phyloP scores from a whole-genome alignment of 2,888 invertebrate genomes.

The Drosophila ustulata region DNA sequence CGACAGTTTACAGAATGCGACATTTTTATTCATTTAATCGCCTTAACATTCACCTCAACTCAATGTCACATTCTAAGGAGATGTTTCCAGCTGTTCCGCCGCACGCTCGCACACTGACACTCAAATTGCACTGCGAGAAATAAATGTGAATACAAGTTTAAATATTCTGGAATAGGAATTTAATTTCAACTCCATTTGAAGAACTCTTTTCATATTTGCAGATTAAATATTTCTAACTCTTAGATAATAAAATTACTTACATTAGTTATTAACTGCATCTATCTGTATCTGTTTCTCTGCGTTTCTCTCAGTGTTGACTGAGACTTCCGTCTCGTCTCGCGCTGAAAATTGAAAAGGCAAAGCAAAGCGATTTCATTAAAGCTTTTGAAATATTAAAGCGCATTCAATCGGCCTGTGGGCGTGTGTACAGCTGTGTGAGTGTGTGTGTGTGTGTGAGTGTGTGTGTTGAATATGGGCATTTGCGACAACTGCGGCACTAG shows the following conservation, averaged over 20 bases:
- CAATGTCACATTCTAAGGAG: constrained; percentile 14
- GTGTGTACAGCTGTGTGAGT: constrained; percentile 17
- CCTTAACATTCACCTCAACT: constrained; percentile 34
- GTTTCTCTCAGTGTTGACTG: constrained; percentile 5
- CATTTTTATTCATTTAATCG: constrained; percentile 64
- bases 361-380: constrained; percentile 78
- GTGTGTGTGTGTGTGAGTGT: constrained; percentile 9
- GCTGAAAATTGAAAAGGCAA: constrained; percentile 71
- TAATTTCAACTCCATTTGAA: no score
- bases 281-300: background rate
- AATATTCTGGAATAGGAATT: background rate
- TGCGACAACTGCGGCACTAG: constrained; percentile 33
- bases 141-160: background rate
- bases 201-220: no score
- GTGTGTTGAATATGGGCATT: constrained; percentile 14
- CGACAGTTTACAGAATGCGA: constrained; percentile 53
- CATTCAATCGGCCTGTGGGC: constrained; percentile 55
- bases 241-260: no score
- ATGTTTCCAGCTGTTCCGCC: constrained; percentile 15
- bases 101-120: background rate
- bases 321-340: constrained; percentile 25
- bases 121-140: constrained; percentile 2
- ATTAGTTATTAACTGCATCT: no score
- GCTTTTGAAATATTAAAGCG: constrained; percentile 76
- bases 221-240: no score